Conservation (phyloP, 2,888 invertebrate species). For the Pseudococcus viburni region DNA sequence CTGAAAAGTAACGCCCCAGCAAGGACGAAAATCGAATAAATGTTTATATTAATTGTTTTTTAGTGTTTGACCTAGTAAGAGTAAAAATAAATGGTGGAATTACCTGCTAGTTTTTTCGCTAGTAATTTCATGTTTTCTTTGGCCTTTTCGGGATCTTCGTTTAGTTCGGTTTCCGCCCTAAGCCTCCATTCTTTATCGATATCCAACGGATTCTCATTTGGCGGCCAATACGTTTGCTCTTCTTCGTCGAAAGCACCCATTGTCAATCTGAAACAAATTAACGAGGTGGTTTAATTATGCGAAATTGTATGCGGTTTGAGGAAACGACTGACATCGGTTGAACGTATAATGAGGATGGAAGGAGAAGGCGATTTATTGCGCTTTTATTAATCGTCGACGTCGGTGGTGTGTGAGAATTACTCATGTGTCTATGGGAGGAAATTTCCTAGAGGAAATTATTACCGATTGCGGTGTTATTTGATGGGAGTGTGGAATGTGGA, state of each 20-base stretch:
- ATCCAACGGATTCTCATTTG: conserved; percentile 68
- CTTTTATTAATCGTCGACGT: background rate
- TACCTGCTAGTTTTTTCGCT: conserved; percentile 68
- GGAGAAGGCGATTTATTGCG: background rate
- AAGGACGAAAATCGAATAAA: conserved; percentile 31
- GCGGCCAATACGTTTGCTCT: conserved; percentile 68
- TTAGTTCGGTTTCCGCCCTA: conserved; percentile 69
- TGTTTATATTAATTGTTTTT: conserved; percentile 6
- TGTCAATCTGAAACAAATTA: conserved; percentile 59
- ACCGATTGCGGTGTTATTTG: no score
- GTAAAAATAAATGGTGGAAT: background rate
- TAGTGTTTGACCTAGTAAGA: background rate
- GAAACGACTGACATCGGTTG: background rate
- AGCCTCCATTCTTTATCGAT: conserved; percentile 71
- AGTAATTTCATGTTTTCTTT: conserved; percentile 69
- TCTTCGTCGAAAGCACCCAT: conserved; percentile 66
- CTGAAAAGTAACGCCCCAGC: background rate
- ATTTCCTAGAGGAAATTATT: background rate
- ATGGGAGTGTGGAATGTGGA: background rate
- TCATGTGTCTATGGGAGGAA: background rate
- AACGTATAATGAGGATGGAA: background rate
- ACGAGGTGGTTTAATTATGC: background rate
- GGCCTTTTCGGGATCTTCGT: conserved; percentile 68
- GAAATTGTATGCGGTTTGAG: background rate
- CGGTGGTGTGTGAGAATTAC: background rate